phyloP scores from a whole-genome alignment of 1,140 invertebrate genomes.

The Planococcus citri region DNA sequence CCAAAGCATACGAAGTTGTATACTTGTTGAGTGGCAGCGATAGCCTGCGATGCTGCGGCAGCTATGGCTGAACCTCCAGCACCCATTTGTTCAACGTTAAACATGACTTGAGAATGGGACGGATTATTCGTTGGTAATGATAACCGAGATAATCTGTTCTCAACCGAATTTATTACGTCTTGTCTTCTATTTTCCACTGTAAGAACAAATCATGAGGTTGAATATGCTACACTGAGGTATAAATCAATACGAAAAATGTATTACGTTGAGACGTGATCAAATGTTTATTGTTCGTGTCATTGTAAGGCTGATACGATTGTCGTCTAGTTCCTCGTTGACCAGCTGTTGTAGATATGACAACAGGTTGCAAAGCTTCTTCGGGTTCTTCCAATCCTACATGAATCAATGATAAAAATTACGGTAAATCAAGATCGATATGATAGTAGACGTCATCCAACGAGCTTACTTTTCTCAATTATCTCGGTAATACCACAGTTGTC shows the following conservation, averaged over 20 bases:
- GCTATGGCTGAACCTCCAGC: constrained; percentile 78
- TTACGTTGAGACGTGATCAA: neutral
- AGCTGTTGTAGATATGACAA: neutral
- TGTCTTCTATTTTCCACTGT: neutral
- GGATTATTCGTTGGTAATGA: neutral
- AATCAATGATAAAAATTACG: no score
- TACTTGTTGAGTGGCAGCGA: constrained; percentile 87
- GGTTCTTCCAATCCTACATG: neutral
- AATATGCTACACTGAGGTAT: neutral
- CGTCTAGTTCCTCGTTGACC: neutral
- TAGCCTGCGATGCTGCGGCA: constrained; percentile 88
- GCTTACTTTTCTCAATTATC: constrained; percentile 68
- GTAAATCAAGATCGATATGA: neutral
- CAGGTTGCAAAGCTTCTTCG: neutral
- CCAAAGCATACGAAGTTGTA: constrained; percentile 1
- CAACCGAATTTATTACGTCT: neutral
- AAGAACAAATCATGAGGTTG: neutral
- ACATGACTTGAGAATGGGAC: constrained; percentile 8
- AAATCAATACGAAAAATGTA: neutral
- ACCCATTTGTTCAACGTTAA: constrained; percentile 34
- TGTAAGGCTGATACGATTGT: neutral
- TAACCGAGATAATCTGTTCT: neutral
- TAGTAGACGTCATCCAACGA: no score
- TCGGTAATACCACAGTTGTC: constrained; percentile 97
- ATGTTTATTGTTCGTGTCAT: neutral